A percentile compares a stretch with the other conserved stretches of the same genome.
phyloP scores from a whole-genome alignment of 2,797 vertebrate species.

The Etheostoma perlongum region DNA sequence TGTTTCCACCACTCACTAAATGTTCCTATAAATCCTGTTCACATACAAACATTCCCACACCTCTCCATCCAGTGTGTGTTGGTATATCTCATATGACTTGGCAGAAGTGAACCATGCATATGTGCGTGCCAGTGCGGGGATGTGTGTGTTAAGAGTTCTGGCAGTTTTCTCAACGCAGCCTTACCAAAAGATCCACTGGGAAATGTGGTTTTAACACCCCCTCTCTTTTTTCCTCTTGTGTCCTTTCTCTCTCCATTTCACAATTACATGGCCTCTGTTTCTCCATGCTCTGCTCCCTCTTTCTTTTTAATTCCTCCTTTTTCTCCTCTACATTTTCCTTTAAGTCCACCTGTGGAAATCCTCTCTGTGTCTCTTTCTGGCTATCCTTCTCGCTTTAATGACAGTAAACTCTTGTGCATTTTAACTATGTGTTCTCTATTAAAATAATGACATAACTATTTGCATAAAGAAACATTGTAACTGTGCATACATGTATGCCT shows the following conservation, averaged over 20 bases:
- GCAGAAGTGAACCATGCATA: constrained; percentile 65
- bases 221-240: constrained; percentile 62
- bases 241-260: constrained; percentile 63
- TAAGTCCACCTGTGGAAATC: constrained; percentile 35
- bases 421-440: constrained; percentile 43
- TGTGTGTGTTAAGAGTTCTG: constrained; percentile 75
- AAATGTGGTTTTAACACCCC: constrained; percentile 79
- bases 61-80: constrained; percentile 57
- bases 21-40: constrained; percentile 60
- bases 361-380: background rate
- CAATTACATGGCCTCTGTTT: constrained; percentile 52
- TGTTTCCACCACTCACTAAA: constrained; percentile 59
- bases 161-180: constrained; percentile 71
- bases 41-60: constrained; percentile 59
- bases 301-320: constrained; percentile 28
- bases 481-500: constrained; percentile 17
- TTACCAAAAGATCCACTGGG: constrained; percentile 73
- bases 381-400: constrained; percentile 13
- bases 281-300: constrained; percentile 23
- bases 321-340: constrained; percentile 24
- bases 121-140: constrained; percentile 63
- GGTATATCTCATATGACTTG: constrained; percentile 72
- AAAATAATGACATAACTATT: constrained; percentile 57
- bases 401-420: constrained; percentile 18
- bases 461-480: constrained; percentile 56